Conservation (phyloP, 2,113 vertebrate species). For the Glaucidium brasilianum region DNA sequence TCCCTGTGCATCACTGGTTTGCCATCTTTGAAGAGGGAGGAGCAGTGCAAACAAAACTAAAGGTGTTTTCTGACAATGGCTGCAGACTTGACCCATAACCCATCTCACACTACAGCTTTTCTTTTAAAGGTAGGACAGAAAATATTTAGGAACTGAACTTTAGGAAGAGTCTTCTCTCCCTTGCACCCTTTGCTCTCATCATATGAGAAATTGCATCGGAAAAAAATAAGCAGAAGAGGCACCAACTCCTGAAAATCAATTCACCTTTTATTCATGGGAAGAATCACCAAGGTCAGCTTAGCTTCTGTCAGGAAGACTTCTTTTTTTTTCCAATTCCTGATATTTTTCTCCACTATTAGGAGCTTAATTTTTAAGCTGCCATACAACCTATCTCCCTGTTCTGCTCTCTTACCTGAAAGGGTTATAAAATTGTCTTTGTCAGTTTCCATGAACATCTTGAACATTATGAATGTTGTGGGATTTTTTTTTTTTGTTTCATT, state of each 20-base stretch:
- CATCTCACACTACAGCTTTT: neutral
- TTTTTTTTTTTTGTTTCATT: neutral
- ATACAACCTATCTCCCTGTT: neutral
- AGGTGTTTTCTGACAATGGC: neutral
- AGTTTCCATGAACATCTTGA: neutral
- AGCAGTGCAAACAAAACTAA: neutral
- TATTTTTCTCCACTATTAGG: neutral
- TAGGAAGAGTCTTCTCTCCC: neutral
- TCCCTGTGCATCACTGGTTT: neutral
- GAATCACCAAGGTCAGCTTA: neutral
- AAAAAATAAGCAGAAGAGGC: neutral
- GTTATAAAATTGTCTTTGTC: neutral
- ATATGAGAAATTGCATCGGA: accelerated
- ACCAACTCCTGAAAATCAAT: neutral
- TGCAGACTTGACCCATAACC: neutral
- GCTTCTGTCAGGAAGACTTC: neutral
- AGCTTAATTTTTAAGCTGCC: neutral
- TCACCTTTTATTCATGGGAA: neutral
- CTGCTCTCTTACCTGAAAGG: neutral
- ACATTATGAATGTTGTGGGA: no score
- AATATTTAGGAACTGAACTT: neutral
- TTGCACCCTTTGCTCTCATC: neutral
- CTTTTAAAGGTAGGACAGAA: neutral
- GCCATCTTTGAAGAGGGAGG: neutral
- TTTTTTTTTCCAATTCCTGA: neutral